Evolutionary conservation across 30 jellyfish, hydroid and myxozoan species (phyloP), one percentile per base, ranked within the genome.

Genomic region (Chrysaora quinquecirrha): DNA sequence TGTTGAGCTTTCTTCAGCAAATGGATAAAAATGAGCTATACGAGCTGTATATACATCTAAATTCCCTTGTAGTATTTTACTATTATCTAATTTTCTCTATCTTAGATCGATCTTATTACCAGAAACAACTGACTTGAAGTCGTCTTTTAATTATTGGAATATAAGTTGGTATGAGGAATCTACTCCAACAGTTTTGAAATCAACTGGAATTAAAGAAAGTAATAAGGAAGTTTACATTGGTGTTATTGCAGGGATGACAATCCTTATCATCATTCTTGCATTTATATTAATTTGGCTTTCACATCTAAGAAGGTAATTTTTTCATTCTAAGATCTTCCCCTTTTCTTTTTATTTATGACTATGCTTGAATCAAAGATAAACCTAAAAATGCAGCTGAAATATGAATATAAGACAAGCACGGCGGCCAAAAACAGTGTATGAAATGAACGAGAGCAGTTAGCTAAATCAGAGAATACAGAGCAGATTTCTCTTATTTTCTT

Each of bases 211-310:
- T 22, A 35, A 52, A 22, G 46, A 82, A 52, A 10, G 52, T 19
- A 70, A 38, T 22, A 32, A 48, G 4, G 92, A 82, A 25, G 34
- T 82, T 3, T 82, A 82, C 64, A 70, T 82, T 18, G 92, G 85
- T 24, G 71, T 82, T 6, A 82, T 82, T 3, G 85, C 92, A 1
- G 84, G 80, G 3, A 54, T 82, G 48, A 74, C 85, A 20, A 82
- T 82, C n/a, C 50, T 69, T 1, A 32, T 82, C 10, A 11, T 82
- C 12, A 2, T 52, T 11, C 34, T 67, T 0, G 18, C 76, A 10
- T 66, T 73, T 11, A 49, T 50, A 23, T 81, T 85, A 23, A 82
- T 67, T 33, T 82, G 92, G 92, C 79, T 75, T 16, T 67, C 79
- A 19, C 49, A 49, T 19, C 2, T 52, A 25, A 52, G 68, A 52